Base-by-base conservation (phyloP, 2,888 invertebrate species). In the Cheilosia vernalis region DNA sequence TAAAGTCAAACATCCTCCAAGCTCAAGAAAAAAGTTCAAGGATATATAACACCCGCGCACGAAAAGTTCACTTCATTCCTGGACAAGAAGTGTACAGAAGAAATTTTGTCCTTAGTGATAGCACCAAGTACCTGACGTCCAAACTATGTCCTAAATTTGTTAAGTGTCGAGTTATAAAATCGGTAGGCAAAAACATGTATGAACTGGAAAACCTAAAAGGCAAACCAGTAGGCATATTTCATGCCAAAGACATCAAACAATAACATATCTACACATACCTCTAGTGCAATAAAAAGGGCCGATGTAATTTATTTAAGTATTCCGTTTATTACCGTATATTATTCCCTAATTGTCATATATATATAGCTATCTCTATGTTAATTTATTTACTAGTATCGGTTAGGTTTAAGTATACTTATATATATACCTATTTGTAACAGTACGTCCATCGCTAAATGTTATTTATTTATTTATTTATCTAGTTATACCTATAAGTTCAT, bases 1-100 rank as follows among this genome's bases (percentile, higher is more conserved):
- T 51, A 0, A 61, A 78, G 15, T 37, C 27, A 1, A 70, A 79
- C 27, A 13, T 77, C 15, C 55, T 66, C 1, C 19, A 58, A 7
- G 74, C 70, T 1, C 69, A 76, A 15, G 74, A 76, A 21, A 84
- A 51, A 4, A 64, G 51, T 30, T 53, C 78, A 1, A 10, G 2
- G 15, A 47, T 6, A 2, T 44, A 61, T 9, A 61, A 61, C 30
- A 61, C 17, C 2, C 61, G 61, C 1, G 44, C 47, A 7, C 15
- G 56, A n/a, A 15, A 27, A 5, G 6, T 30, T 0, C 53, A 2
- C 6, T 53, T 27, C 15, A 0, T 27, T 2, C 53, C 53, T 1
- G 53, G 53, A 1, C 53, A 53, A n/a, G 53, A 53, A 17, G 55
- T 55, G 3, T 55, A 17, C 4, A 4, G 55, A 10, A n/a, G 55